Evolutionary conservation across 2,797 vertebrate genomes (phyloP).

Genomic region (Cyclura pinguis): DNA sequence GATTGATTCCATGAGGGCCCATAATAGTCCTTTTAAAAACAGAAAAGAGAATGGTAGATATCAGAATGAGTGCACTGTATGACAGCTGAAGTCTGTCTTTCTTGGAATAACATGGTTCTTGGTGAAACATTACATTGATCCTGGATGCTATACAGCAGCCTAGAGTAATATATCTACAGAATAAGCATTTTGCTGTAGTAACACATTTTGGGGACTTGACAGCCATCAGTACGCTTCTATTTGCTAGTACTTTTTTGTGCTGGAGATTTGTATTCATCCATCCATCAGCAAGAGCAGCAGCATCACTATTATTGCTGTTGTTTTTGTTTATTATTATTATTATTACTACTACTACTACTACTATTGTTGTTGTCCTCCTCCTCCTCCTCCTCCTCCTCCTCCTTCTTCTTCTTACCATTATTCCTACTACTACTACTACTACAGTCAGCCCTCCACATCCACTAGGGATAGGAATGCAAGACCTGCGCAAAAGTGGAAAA

Average conservation of each 20-base stretch:
- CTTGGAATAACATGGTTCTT: not conserved
- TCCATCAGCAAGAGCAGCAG: too few species aligned
- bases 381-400: too few species aligned
- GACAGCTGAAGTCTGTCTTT: not conserved
- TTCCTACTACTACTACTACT: too few species aligned
- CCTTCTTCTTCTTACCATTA: too few species aligned
- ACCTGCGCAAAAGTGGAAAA: too few species aligned
- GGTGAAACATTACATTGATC: not conserved
- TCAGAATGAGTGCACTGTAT: conserved; percentile 21
- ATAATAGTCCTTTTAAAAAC: conserved; percentile 83
- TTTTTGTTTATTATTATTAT: too few species aligned
- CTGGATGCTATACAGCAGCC: not conserved
- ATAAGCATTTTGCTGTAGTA: not conserved
- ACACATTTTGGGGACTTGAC: not conserved
- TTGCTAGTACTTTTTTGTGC: not conserved
- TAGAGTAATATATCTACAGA: not conserved
- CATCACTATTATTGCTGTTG: too few species aligned
- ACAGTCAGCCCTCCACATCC: too few species aligned
- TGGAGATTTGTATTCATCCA: not conserved
- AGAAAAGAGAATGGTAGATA: conserved; percentile 45
- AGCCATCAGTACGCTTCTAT: not conserved
- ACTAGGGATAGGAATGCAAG: too few species aligned
- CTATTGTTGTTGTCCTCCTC: too few species aligned
- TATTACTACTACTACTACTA: too few species aligned
- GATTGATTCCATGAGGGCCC: conserved; percentile 88